Conservation (phyloP, 2,113 vertebrate genomes). For the Speoplatyrhinus poulsoni region DNA sequence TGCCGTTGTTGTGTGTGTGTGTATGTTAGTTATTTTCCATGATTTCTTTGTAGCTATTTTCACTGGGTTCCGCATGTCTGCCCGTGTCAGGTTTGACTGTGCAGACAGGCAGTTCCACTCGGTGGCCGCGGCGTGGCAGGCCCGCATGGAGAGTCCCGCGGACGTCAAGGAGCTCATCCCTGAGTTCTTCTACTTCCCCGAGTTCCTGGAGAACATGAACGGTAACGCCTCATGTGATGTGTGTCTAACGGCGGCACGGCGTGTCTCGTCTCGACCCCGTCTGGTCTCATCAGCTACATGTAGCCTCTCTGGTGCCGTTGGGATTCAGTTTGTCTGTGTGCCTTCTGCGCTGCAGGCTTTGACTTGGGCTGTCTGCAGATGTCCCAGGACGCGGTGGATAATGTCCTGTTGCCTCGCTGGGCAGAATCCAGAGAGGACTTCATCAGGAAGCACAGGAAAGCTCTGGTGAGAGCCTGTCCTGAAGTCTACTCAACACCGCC, state of each 20-base stretch:
- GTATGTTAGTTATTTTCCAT: neutral
- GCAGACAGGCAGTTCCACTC: constrained; percentile 97
- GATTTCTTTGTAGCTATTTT: neutral
- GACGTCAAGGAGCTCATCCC: constrained; percentile 98
- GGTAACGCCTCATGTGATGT: constrained; percentile 64
- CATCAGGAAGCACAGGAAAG: constrained; percentile 89
- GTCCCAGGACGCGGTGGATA: constrained; percentile 84
- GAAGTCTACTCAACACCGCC: constrained; percentile 1
- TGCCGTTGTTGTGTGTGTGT: neutral
- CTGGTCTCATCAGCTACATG: too few relatives aligned
- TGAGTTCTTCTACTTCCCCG: constrained; percentile 96
- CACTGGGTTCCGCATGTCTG: neutral
- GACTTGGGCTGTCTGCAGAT: constrained; percentile 92
- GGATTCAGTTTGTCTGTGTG: neutral
- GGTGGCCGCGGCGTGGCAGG: constrained; percentile 92
- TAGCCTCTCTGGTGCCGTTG: neutral
- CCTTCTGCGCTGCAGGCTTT: constrained; percentile 75
- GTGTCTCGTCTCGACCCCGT: too few relatives aligned
- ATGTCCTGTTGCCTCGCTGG: constrained; percentile 91
- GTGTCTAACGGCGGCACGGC: too few relatives aligned
- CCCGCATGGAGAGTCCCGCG: constrained; percentile 93
- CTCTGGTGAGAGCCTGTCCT: constrained; percentile 80
- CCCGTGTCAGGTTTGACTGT: constrained; percentile 88
- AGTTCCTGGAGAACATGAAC: constrained; percentile 95
- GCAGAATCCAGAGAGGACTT: constrained; percentile 91